Percentiles rank a stretch among this genome's conserved stretches.
These are phyloP conservation scores for Congeria kusceri DNA, from an alignment of 2,888 invertebrate genomes.

Conservation along the genomic window DNA sequence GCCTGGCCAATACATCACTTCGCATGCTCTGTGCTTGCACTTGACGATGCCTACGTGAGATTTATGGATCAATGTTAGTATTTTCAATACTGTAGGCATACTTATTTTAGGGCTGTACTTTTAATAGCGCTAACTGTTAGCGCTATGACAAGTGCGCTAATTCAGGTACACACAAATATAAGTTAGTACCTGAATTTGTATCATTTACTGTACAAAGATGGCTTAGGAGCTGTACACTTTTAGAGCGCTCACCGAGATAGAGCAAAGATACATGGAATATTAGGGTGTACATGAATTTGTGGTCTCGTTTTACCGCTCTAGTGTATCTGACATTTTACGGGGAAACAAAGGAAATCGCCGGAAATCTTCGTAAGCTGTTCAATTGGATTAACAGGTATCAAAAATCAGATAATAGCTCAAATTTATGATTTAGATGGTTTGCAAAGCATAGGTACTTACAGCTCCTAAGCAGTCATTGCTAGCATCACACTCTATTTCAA, in stretches of 20 bases:
- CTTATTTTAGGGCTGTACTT: too few species aligned
- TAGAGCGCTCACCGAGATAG: background rate
- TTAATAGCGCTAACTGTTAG: too few species aligned
- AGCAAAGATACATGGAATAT: background rate
- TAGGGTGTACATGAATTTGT: constrained; percentile 28
- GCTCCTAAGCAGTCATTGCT: constrained; percentile 57
- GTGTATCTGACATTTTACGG: constrained; percentile 50
- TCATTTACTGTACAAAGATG: too few species aligned
- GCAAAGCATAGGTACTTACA: constrained; percentile 60
- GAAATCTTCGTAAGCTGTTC: constrained; percentile 54
- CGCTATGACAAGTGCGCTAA: constrained; percentile 20
- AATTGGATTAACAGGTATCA: too few species aligned
- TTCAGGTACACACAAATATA: constrained; percentile 28
- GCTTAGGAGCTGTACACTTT: background rate
- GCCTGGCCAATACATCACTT: constrained; percentile 55
- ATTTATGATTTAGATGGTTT: constrained; percentile 58
- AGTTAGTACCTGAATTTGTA: background rate
- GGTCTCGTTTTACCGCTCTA: constrained; percentile 58
- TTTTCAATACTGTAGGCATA: background rate
- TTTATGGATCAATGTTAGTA: constrained; percentile 34
- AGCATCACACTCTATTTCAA: constrained; percentile 56
- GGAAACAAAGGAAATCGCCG: constrained; percentile 62
- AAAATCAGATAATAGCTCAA: constrained; percentile 59
- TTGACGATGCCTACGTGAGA: constrained; percentile 56
- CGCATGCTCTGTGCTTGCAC: constrained; percentile 48